Conservation (phyloP, 53 echinoderm and acorn worm species). For the Paelopatides confundens region DNA sequence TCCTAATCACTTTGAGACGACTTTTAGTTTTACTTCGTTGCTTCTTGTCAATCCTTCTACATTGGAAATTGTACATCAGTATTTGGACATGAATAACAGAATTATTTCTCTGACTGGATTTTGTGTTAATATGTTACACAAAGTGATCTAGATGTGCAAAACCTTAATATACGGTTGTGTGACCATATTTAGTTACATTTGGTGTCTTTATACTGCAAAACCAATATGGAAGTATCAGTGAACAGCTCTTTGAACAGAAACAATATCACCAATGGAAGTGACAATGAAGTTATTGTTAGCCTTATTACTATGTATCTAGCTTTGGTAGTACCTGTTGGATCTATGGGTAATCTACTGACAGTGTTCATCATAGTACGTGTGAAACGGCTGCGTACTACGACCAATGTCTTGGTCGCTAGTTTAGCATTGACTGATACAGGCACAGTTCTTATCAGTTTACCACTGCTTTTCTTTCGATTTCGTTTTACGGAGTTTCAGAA, state of each 20-base stretch:
- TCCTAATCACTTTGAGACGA: no score
- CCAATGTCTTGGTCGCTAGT: constrained; percentile 19
- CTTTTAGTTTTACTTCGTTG: no score
- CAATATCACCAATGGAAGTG: not conserved
- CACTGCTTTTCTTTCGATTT: constrained; percentile 12
- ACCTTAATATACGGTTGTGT: no score
- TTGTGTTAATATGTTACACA: no score
- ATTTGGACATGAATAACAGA: no score
- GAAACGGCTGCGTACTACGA: not conserved
- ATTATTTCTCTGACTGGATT: no score
- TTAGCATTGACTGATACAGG: not conserved
- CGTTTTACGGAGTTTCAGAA: constrained; percentile 3
- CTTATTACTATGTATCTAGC: not conserved
- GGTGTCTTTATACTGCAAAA: not conserved
- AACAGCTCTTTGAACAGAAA: not conserved
- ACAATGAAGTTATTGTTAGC: not conserved
- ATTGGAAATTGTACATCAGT: no score
- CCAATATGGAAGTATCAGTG: not conserved
- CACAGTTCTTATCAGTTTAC: not conserved
- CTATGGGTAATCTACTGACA: not conserved
- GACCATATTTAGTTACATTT: no score
- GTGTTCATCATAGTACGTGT: not conserved
- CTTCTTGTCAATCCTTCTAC: no score
- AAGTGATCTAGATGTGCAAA: no score
- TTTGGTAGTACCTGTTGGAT: not conserved